Evolutionary conservation across 2,888 invertebrate genomes (phyloP), one percentile per base, ranked within the genome.

Genomic region (Macaria liturata): DNA sequence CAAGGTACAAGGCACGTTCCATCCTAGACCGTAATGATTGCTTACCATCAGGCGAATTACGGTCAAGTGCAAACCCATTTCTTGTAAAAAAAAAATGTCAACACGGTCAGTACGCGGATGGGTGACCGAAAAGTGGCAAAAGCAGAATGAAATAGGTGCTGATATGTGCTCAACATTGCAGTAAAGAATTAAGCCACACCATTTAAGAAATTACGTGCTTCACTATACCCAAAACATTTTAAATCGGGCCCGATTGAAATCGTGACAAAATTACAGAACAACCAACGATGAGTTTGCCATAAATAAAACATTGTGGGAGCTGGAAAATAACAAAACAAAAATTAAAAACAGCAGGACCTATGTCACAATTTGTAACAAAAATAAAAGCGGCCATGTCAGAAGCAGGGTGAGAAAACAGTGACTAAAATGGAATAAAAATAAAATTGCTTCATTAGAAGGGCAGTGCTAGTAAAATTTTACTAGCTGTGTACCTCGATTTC

Each of bases 231-330:
- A 49, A 8, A 46, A 32, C 42, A 30, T 9, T 49, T 55, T 32
- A 45, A 46, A 46, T 43, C 34, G 43, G 43, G 34, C 40, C 30
- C 34, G 4, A 46, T 50, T 39, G 31, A 51, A 45, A 37, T 30
- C 56, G 50, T 50, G 50, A 46, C 42, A 50, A 56, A 34, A 46
- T 50, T 56, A 46, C 7, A 6, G 46, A 42, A n/a, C 45, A 30
- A n/a, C 37, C 20, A 20, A 6, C 42, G 34, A 46, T 42, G 20
- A 32, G 20, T 9, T 3, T 9, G 32, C 39, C 45, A 46, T 56
- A 34, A 34, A 46, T 49, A 46, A 50, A 56, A 42, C 56, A 50
- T 56, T 49, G n/a, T 9, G 49, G 32, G 32, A 31, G 34, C 48
- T 20, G 7, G n/a, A 46, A 34, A 30, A 2, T 32, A 46, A 46